Evolutionary conservation across 2,888 invertebrate genomes (phyloP).

Genomic region (Petrolisthes cinctipes): DNA sequence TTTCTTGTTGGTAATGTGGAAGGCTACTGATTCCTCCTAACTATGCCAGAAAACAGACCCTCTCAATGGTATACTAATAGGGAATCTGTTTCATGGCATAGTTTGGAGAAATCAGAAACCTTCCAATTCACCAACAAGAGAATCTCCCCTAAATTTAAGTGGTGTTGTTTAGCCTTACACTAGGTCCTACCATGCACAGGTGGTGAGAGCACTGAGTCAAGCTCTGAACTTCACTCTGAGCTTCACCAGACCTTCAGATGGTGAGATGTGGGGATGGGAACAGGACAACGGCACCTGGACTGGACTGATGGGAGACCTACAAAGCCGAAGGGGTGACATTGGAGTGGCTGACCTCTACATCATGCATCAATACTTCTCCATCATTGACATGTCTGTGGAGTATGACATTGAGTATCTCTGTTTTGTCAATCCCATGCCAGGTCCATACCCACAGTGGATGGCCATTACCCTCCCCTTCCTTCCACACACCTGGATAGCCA

Average conservation of each 20-base stretch:
- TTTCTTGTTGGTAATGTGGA: no score
- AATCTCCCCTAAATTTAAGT: no score
- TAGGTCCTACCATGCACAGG: no score
- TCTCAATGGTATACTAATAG: no score
- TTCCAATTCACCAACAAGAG: no score
- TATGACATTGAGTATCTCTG: conserved; percentile 58
- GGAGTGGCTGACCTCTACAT: conserved; percentile 60
- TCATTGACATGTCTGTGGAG: conserved; percentile 54
- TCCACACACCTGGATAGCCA: conserved; percentile 39
- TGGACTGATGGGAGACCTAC: conserved; percentile 61
- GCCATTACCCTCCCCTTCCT: conserved; percentile 45
- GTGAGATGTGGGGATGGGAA: conserved; percentile 61
- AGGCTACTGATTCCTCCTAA: no score
- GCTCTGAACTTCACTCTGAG: conserved; percentile 43
- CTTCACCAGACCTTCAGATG: conserved; percentile 45
- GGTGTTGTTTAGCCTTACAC: no score
- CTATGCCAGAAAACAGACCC: no score
- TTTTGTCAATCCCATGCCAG: conserved; percentile 49
- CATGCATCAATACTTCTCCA: conserved; percentile 58
- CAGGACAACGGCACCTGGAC: conserved; percentile 54
- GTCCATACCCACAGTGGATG: conserved; percentile 56
- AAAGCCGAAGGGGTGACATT: conserved; percentile 43
- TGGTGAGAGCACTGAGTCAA: conserved; percentile 37
- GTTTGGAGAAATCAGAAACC: no score
- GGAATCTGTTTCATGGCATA: no score